Base-by-base conservation (phyloP, 2,113 vertebrate genomes). In the Ranitomeya variabilis region DNA sequence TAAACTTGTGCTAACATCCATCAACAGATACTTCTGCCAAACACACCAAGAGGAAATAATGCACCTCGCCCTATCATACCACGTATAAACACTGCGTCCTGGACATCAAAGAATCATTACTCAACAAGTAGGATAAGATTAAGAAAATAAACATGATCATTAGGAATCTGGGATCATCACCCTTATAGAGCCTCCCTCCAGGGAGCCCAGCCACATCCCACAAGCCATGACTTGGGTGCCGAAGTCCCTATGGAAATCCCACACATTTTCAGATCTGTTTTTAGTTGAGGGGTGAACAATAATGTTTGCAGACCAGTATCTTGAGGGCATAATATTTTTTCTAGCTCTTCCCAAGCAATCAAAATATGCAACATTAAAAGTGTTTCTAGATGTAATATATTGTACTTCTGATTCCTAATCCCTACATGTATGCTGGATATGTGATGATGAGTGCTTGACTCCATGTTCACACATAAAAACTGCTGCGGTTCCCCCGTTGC, bases 101-200 rank as follows among this genome's bases (percentile, higher is more conserved):
- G 59, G 23, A 86, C 73, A 86, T 86, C 85, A 86, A 78, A 86
- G 85, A 76, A 14, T 18, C 74, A 86, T 79, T 86, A 86, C 85
- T 86, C 74, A 86, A 67, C 74, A 66, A 66, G 55, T 16, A 4
- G 37, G 85, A 86, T 78, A 86, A 86, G 74, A 79, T 14, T 86
- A 66, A 23, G 18, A 86, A 52, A 64, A 64, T 86, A 86, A 86
- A 86, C 37, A 86, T 15, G 1, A 64, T 21, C 52, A 54, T 86
- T 78, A 64, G 23, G 31, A 62, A 78, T 51, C 85, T 78, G 37
- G 73, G 37, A 62, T 86, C 31, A 12, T 64, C 51, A 37, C 54
- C n/a, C 54, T 45, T 86, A 13, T 5, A 37, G 59, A 18, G 26
- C 31, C n/a, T 37, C 51, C 26, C 14, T 14, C 16, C 13, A 73